These are phyloP conservation scores for Leptura quadrifasciata DNA, from an alignment of 2,888 invertebrate genomes.

Conservation along the genomic window DNA sequence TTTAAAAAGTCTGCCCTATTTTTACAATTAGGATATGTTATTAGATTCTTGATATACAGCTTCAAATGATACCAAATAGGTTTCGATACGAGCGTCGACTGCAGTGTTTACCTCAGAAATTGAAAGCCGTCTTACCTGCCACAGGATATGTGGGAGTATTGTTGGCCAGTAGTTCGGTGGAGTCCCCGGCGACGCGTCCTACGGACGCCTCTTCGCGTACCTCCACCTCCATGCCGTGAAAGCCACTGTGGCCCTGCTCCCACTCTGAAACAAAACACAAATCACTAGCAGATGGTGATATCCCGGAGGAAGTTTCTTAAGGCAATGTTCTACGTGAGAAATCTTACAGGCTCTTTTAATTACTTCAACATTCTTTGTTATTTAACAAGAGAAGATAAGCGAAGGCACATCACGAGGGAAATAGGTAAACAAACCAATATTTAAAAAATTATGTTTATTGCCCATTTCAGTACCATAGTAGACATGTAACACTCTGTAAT, in stretches of 20 bases:
- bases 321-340: not conserved
- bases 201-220: slow-evolving; percentile 69
- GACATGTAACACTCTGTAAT: too few species aligned
- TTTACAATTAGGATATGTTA: too few species aligned
- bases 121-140: slow-evolving; percentile 61
- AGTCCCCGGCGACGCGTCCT: slow-evolving; percentile 60
- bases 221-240: slow-evolving; percentile 73
- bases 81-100: too few species aligned
- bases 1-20: too few species aligned
- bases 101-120: too few species aligned
- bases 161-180: slow-evolving; percentile 69
- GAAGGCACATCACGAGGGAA: not conserved
- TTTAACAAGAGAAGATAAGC: not conserved
- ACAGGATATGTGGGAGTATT: slow-evolving; percentile 68
- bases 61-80: too few species aligned
- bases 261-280: slow-evolving; percentile 69
- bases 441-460: too few species aligned
- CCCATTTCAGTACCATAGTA: too few species aligned
- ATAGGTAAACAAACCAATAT: too few species aligned
- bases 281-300: slow-evolving; percentile 29
- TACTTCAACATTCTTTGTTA: not conserved
- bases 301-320: not conserved
- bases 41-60: too few species aligned
- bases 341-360: not conserved
- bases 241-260: slow-evolving; percentile 72